These are phyloP conservation scores for Meteorus colon DNA, from an alignment of 2,888 invertebrate species.

Conservation along the genomic window DNA sequence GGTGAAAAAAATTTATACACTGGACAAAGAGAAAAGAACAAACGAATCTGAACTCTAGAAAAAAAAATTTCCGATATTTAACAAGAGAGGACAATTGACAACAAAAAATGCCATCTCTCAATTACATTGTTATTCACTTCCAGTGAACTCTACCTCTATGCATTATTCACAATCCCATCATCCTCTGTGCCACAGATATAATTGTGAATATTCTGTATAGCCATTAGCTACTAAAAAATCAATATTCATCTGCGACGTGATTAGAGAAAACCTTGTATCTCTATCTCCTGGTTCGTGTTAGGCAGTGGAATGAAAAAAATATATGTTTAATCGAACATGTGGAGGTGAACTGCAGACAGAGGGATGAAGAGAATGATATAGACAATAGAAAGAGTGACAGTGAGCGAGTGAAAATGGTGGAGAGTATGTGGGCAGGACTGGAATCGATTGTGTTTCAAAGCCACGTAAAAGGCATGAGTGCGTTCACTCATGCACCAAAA, in stretches of 20 bases:
- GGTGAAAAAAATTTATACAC: neutral
- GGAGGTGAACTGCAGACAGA: neutral
- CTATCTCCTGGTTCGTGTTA: neutral
- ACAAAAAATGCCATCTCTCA: neutral
- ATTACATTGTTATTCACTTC: neutral
- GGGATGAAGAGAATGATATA: neutral
- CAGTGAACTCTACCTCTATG: neutral
- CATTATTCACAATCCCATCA: neutral
- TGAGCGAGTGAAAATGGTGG: neutral
- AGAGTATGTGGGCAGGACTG: neutral
- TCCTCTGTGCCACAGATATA: neutral
- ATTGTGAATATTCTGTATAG: neutral
- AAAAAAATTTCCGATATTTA: neutral
- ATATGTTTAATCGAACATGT: neutral
- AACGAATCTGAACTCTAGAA: neutral
- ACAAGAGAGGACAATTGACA: neutral
- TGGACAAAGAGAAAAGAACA: neutral
- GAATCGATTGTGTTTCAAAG: conserved; percentile 33
- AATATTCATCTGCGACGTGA: neutral
- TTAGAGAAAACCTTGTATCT: neutral
- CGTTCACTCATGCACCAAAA: conserved; percentile 9
- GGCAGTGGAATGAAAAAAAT: neutral
- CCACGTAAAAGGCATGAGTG: conserved; percentile 18
- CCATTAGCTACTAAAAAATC: neutral
- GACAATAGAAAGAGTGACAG: neutral